A percentile compares a stretch with the other conserved stretches of the same genome.
Evolutionary conservation across 2,113 vertebrate species (phyloP).

Genomic region (Peucedramus taeniatus): DNA sequence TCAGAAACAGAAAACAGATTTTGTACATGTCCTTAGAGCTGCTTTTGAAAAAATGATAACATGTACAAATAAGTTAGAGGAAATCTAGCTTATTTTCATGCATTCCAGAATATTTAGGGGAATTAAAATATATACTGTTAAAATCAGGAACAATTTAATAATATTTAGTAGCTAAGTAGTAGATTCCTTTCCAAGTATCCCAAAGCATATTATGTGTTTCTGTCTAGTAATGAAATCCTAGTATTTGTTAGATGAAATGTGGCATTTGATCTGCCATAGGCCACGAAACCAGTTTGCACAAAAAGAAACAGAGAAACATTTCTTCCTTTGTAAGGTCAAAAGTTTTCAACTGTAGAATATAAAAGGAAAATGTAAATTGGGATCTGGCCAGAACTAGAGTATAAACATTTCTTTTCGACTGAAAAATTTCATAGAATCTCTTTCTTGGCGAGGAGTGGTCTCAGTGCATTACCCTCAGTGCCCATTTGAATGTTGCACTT

Average conservation of each 20-base stretch:
- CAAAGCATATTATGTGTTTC: background rate
- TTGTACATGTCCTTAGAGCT: background rate
- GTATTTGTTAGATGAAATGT: background rate
- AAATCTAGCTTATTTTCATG: background rate
- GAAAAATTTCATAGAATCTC: background rate
- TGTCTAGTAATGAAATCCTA: background rate
- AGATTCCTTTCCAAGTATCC: background rate
- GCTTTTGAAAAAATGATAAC: background rate
- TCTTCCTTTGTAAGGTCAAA: background rate
- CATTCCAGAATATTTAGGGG: background rate
- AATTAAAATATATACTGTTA: background rate
- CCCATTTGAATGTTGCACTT: background rate
- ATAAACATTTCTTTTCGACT: background rate
- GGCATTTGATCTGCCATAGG: background rate
- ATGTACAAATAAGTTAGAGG: background rate
- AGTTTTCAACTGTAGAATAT: background rate
- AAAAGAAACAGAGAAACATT: background rate
- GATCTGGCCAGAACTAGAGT: background rate
- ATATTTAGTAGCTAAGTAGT: background rate
- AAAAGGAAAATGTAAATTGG: background rate
- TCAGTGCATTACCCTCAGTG: background rate
- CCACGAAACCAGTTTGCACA: background rate
- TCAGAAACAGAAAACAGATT: background rate
- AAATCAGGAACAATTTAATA: background rate
- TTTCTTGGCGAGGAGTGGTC: background rate